A percentile compares a stretch with the other conserved stretches of the same genome.
These are phyloP conservation scores for Empis livida DNA, from an alignment of 2,888 invertebrate species.

Conservation along the genomic window DNA sequence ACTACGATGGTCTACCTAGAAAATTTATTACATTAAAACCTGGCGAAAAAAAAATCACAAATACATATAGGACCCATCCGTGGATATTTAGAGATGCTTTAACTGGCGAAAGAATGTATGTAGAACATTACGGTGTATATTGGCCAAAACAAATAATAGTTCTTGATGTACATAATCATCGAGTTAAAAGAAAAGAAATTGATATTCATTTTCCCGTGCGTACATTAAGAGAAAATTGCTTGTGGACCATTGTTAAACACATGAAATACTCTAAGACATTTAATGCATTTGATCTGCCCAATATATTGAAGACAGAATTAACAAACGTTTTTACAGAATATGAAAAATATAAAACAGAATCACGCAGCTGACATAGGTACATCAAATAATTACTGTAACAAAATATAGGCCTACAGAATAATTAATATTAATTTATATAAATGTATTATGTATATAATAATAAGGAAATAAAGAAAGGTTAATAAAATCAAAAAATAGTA, in stretches of 20 bases:
- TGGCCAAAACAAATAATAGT: slow-evolving; percentile 30
- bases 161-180: slow-evolving; percentile 17
- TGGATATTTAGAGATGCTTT: slow-evolving; percentile 68
- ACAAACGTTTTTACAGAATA: background rate
- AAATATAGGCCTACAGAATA: too few species aligned
- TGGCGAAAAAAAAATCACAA: slow-evolving; percentile 37
- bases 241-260: slow-evolving; percentile 17
- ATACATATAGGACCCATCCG: slow-evolving; percentile 68
- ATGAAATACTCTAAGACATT: background rate
- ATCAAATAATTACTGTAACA: too few species aligned
- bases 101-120: slow-evolving; percentile 52
- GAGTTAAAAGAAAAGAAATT: slow-evolving; percentile 18
- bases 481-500: too few species aligned
- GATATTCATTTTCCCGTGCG: slow-evolving; percentile 28
- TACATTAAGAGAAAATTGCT: slow-evolving; percentile 22
- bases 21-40: slow-evolving; percentile 48
- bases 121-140: slow-evolving; percentile 41
- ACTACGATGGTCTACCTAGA: slow-evolving; percentile 51
- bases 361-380: too few species aligned
- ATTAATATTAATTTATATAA: too few species aligned
- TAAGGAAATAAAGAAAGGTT: too few species aligned
- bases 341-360: background rate
- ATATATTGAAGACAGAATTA: background rate
- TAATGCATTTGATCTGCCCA: background rate
- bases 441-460: too few species aligned